Evolutionary conservation across 1,140 invertebrate genomes (phyloP).

Genomic region (Drosophila rufa): DNA sequence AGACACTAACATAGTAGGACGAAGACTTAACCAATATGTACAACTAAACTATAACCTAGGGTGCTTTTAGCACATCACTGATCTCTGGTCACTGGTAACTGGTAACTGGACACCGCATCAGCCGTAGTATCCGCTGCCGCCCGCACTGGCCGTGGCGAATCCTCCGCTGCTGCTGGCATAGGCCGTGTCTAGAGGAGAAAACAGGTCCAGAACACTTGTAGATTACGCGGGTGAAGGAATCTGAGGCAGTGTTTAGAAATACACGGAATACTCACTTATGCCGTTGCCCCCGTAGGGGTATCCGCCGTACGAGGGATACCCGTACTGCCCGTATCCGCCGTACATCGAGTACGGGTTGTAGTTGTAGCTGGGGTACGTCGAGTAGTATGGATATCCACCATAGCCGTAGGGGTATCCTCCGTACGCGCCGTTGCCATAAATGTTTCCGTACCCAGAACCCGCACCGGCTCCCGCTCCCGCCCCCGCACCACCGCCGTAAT

Average conservation of each 20-base stretch:
- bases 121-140: slow-evolving; percentile 64
- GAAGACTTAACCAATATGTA: slow-evolving; percentile 50
- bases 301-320: slow-evolving; percentile 53
- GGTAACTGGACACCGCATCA: slow-evolving; percentile 17
- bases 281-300: slow-evolving; percentile 70
- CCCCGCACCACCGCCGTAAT: slow-evolving; percentile 46
- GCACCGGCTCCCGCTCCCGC: slow-evolving; percentile 25
- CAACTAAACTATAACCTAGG: slow-evolving; percentile 40
- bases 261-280: slow-evolving; percentile 66
- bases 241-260: neutral
- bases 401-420: slow-evolving; percentile 58
- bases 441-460: slow-evolving; percentile 42
- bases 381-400: slow-evolving; percentile 53
- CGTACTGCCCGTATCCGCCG: slow-evolving; percentile 57
- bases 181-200: slow-evolving; percentile 73
- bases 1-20: slow-evolving; percentile 25
- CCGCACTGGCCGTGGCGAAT: slow-evolving; percentile 66
- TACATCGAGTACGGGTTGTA: slow-evolving; percentile 52
- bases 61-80: slow-evolving; percentile 5
- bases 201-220: slow-evolving; percentile 80
- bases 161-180: slow-evolving; percentile 79
- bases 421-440: slow-evolving; percentile 43
- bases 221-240: slow-evolving; percentile 14
- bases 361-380: slow-evolving; percentile 45
- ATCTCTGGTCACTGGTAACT: too few species aligned